Evolutionary conservation across 2,888 invertebrate species (phyloP), one percentile per base, ranked within the genome.

Genomic region (Arge pagana): DNA sequence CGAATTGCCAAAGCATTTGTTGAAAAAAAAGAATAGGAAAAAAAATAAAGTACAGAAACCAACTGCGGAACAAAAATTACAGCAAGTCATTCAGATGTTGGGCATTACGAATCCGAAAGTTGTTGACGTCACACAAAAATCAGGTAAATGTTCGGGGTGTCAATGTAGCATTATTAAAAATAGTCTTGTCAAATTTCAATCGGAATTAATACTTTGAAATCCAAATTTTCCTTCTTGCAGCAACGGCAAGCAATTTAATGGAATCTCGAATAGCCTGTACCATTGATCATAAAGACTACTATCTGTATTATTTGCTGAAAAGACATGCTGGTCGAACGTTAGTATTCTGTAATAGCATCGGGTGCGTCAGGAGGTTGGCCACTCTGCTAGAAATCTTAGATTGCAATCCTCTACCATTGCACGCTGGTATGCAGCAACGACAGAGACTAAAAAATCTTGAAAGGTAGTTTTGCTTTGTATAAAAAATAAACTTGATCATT

Each of bases 391-490:
- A 81, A 0, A 73, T 90, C 56, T 79, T 93, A 10, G 82, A 87
- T 51, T 89, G 89, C 59, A 80, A 82, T 48, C 89, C 93, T 0
- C 76, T 92, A 37, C 88, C 92, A 0, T 76, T 96, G 0, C 92
- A 93, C 73, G 91, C 93, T 0, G 87, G 84, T 57, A 96, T 99
- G 97, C 89, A 90, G 55, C 99, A 99, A 73, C 84, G 91, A 55
- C 96, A 96, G 68, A 80, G 99, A 11, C 78, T 99, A 28, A 94
- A 93, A 74, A 98, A 96, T 79, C 81, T 99, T 3, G 99, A 99
- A 73, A 85, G 84, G 83, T 86, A 68, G 51, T 56, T 43, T 30
- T 10, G 23, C 16, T 15, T 10, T 42, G 10, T 13, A n/a, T n/a
- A n/a, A n/a, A n/a, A n/a, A n/a, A n/a, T n/a, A n/a, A n/a, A 10